These are phyloP conservation scores for Oxytorus armatus DNA, from an alignment of 2,888 invertebrate species.

Conservation along the genomic window DNA sequence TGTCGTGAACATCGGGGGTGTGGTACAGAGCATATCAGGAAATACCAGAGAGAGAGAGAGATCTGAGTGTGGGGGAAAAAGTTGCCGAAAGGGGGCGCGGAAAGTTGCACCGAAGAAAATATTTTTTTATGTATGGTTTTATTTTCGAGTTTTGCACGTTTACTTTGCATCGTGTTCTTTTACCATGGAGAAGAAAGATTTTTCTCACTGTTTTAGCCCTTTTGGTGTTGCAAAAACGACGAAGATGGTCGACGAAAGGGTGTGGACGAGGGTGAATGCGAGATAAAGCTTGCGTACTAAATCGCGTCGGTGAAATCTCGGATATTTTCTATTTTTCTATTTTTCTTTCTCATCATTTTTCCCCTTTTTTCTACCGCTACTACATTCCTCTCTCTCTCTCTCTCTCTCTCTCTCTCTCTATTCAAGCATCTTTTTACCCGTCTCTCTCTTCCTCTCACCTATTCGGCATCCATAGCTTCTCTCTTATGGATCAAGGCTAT, in stretches of 20 bases:
- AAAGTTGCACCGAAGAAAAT: constrained; percentile 57
- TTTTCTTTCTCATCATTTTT: constrained; percentile 45
- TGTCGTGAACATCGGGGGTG: constrained; percentile 51
- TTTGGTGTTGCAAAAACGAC: constrained; percentile 58
- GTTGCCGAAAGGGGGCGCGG: constrained; percentile 26
- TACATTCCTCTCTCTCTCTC: constrained; percentile 19
- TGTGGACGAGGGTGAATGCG: not conserved
- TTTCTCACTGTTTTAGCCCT: constrained; percentile 5
- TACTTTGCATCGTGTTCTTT: constrained; percentile 12
- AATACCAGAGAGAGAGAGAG: constrained; percentile 28
- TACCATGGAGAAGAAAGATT: constrained; percentile 18
- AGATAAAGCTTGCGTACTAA: constrained; percentile 29
- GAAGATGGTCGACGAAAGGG: constrained; percentile 35
- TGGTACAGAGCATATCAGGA: too few species aligned
- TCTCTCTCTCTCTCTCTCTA: constrained; percentile 18
- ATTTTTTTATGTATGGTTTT: constrained; percentile 63
- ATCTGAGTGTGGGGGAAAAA: constrained; percentile 42
- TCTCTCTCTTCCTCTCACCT: constrained; percentile 49
- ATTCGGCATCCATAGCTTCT: constrained; percentile 66
- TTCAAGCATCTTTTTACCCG: constrained; percentile 36
- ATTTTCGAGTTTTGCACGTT: not conserved
- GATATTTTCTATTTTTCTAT: constrained; percentile 24
- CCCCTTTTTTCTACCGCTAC: too few species aligned
- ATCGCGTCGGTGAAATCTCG: constrained; percentile 68
- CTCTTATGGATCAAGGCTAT: constrained; percentile 80